phyloP scores from a whole-genome alignment of 2,113 vertebrate genomes.

The Aramus guarauna region DNA sequence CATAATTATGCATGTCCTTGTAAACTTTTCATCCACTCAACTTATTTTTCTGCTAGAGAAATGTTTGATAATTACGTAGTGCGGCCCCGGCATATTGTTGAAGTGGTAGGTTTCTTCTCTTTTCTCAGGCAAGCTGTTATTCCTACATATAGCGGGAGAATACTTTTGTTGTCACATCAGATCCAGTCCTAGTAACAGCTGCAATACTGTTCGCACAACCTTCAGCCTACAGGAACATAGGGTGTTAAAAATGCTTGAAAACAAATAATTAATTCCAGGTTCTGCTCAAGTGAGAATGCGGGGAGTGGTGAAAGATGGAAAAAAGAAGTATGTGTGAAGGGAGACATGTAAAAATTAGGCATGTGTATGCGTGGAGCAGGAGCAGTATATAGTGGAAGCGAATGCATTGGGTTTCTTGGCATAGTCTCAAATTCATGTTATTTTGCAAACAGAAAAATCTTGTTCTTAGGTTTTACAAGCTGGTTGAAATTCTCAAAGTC shows the following conservation, averaged over 20 bases:
- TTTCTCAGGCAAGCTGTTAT: not conserved
- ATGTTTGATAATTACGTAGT: not conserved
- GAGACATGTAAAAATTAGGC: not conserved
- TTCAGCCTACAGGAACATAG: not conserved
- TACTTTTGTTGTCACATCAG: not conserved
- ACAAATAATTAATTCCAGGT: not conserved
- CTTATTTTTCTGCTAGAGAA: not conserved
- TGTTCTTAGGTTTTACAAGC: not conserved
- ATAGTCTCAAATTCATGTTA: not conserved
- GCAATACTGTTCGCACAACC: not conserved
- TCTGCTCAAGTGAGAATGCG: not conserved
- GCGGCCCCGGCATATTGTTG: not conserved
- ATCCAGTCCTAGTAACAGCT: not conserved
- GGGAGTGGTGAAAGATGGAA: not conserved
- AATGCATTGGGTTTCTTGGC: not conserved
- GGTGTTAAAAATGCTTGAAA: not conserved
- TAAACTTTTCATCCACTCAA: not conserved
- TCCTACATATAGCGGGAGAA: not conserved
- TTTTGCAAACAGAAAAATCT: conserved; percentile 4
- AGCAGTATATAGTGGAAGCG: not conserved
- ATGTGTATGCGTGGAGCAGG: not conserved
- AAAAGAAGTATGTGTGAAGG: not conserved
- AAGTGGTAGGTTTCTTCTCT: not conserved
- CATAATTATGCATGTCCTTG: not conserved
- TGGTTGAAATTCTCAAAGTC: not conserved